A percentile compares a stretch with the other conserved stretches of the same genome.
Conservation (phyloP, 1,140 invertebrate species). For the Psilanteris sp. region DNA sequence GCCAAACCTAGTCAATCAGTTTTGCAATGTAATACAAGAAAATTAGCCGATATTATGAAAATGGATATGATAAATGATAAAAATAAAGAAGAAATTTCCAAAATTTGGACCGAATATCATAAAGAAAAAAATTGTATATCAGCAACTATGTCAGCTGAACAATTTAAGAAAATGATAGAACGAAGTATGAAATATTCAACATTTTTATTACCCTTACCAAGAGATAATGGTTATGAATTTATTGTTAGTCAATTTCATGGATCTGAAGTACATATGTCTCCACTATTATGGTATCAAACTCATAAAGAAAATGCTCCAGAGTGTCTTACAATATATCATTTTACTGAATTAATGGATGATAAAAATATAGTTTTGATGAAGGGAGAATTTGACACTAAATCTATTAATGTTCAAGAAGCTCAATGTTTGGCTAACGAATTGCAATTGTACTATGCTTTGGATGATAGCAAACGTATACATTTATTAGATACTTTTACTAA, state of each 20-base stretch:
- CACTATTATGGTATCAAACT: conserved; percentile 91
- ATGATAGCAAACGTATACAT: conserved; percentile 82
- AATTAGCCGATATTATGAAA: conserved; percentile 88
- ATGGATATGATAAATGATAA: conserved; percentile 88
- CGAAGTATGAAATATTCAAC: conserved; percentile 83
- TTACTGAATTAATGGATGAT: conserved; percentile 86
- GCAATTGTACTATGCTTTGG: conserved; percentile 89
- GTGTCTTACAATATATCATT: conserved; percentile 91
- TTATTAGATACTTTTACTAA: conserved; percentile 87
- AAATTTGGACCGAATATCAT: conserved; percentile 91
- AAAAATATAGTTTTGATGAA: conserved; percentile 92
- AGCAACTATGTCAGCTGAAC: conserved; percentile 83
- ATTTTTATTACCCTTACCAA: conserved; percentile 91
- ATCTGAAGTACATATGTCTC: conserved; percentile 91
- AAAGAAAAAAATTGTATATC: conserved; percentile 87
- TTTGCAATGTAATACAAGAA: conserved; percentile 65
- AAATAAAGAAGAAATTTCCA: conserved; percentile 85
- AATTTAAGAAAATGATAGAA: conserved; percentile 82
- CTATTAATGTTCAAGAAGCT: conserved; percentile 87
- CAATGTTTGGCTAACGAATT: conserved; percentile 92
- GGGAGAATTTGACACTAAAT: conserved; percentile 92
- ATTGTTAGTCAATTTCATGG: conserved; percentile 88
- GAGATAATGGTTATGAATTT: conserved; percentile 93
- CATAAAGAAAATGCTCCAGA: conserved; percentile 95
- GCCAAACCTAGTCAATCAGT: too few species aligned